phyloP scores from a whole-genome alignment of 2,113 vertebrate species.

The Pimephales promelas region DNA sequence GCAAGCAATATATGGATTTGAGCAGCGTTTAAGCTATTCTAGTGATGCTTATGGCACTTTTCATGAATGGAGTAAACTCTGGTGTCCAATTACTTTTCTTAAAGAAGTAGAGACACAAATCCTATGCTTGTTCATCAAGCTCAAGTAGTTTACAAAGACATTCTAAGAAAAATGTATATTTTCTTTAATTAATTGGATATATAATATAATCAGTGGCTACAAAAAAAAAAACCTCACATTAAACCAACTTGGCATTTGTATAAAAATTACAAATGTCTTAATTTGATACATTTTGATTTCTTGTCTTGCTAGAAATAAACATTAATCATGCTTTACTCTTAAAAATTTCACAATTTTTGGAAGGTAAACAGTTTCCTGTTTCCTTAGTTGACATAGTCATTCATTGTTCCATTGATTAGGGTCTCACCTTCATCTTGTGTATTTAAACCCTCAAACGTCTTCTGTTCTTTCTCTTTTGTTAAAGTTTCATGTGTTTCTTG shows the following conservation, averaged over 20 bases:
- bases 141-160: background rate
- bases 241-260: too few relatives aligned
- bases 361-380: background rate
- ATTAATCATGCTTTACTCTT: too few relatives aligned
- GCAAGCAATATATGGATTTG: conserved; percentile 5
- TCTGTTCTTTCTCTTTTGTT: too few relatives aligned
- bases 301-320: too few relatives aligned
- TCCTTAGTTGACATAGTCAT: too few relatives aligned
- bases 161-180: background rate
- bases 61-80: background rate
- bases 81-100: background rate
- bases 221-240: background rate
- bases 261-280: background rate
- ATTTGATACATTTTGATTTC: background rate
- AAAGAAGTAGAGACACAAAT: background rate
- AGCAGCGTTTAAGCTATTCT: background rate
- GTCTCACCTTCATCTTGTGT: too few relatives aligned
- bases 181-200: background rate
- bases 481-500: too few relatives aligned
- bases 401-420: too few relatives aligned
- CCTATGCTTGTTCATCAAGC: background rate
- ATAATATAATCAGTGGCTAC: background rate
- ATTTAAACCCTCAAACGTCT: too few relatives aligned
- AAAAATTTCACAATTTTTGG: too few relatives aligned
- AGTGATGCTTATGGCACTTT: background rate